These are phyloP conservation scores for Columbina picui DNA, from an alignment of 2,113 vertebrate species.

Conservation along the genomic window DNA sequence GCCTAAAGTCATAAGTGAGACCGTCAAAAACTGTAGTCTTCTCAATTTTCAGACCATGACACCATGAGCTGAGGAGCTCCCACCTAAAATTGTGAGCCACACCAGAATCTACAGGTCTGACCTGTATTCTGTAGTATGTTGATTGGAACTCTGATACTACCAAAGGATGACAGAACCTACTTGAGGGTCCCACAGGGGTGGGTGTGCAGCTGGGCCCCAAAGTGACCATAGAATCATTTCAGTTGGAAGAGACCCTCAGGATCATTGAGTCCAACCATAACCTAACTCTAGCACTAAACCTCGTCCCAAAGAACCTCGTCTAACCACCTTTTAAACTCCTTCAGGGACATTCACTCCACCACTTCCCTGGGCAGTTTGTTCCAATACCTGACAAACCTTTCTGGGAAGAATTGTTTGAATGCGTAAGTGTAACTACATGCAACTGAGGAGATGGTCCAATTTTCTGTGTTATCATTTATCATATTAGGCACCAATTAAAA, in stretches of 20 bases:
- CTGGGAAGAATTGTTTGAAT: neutral
- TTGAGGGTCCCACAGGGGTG: neutral
- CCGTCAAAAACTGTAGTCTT: neutral
- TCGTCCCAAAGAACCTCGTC: too few species aligned
- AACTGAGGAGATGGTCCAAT: neutral
- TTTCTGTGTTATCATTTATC: neutral
- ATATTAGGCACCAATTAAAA: neutral
- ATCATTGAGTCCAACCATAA: too few species aligned
- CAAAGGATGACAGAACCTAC: neutral
- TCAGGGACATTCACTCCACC: too few species aligned
- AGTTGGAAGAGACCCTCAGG: too few species aligned
- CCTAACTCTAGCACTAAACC: too few species aligned
- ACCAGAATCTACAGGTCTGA: neutral
- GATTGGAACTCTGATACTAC: neutral
- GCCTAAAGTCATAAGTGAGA: neutral
- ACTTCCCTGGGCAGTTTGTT: too few species aligned
- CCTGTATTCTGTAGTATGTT: accelerated
- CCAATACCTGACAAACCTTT: too few species aligned
- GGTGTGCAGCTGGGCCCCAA: neutral
- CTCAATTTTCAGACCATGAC: neutral
- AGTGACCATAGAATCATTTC: neutral
- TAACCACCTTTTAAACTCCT: too few species aligned
- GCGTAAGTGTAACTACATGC: neutral
- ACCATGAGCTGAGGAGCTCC: neutral
- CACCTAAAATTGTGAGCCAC: neutral